A percentile compares a stretch with the other conserved stretches of the same genome.
These are phyloP conservation scores for Alca torda DNA, from an alignment of 2,797 vertebrate species.

Conservation along the genomic window DNA sequence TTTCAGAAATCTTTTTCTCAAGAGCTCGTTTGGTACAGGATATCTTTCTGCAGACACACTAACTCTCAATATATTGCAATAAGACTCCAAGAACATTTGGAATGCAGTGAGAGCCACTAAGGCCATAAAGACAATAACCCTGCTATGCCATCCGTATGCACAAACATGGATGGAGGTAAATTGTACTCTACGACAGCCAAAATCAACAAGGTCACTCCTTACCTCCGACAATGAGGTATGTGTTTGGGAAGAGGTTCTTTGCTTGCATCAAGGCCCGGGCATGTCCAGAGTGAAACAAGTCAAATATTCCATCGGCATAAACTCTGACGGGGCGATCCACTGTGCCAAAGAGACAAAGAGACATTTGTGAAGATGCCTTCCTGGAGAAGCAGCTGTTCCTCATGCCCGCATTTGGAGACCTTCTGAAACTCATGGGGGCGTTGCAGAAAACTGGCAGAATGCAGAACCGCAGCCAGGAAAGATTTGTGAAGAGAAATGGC, in stretches of 20 bases:
- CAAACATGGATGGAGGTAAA: background rate
- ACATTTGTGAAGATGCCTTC: background rate
- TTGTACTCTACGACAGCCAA: background rate
- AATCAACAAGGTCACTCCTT: conserved; percentile 58
- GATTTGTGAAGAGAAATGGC: background rate
- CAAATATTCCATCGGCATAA: conserved; percentile 97
- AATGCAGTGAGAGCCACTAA: background rate
- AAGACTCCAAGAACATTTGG: background rate
- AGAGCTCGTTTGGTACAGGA: background rate
- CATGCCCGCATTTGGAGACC: background rate
- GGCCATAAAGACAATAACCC: background rate
- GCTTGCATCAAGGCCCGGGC: conserved; percentile 98
- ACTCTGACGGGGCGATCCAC: conserved; percentile 92
- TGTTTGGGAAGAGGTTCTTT: conserved; percentile 96
- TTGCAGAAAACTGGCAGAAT: background rate
- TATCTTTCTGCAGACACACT: background rate
- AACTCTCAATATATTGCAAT: background rate
- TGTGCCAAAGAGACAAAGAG: conserved; percentile 69
- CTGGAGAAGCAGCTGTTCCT: background rate
- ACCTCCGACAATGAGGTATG: conserved; percentile 98
- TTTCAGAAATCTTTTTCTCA: background rate
- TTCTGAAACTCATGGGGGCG: background rate
- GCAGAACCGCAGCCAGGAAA: background rate
- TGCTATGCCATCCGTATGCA: background rate
- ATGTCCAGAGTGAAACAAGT: conserved; percentile 97